Percentiles rank a stretch among this genome's conserved stretches.
Conservation (phyloP, 2,888 invertebrate species). For the Athetis lepigone region DNA sequence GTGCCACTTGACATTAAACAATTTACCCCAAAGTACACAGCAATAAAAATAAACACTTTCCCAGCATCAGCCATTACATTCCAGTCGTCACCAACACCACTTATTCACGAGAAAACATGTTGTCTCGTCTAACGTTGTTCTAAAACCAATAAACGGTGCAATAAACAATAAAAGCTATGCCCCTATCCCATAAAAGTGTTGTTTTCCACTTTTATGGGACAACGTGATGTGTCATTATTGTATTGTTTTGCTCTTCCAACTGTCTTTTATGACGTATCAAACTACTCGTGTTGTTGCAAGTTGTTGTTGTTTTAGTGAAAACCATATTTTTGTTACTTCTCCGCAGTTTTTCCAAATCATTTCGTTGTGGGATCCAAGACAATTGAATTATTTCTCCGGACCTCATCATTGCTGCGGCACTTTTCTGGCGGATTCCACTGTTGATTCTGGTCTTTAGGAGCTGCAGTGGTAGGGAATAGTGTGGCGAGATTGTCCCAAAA, state of each 20-base stretch:
- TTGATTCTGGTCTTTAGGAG: no score
- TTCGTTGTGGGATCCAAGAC: no score
- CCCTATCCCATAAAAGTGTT: conserved; percentile 60
- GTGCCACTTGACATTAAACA: background rate
- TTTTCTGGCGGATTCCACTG: no score
- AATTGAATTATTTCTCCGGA: no score
- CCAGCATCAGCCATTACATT: conserved; percentile 3
- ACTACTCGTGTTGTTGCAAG: conserved; percentile 19
- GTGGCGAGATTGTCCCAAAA: no score
- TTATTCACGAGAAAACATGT: conserved; percentile 33
- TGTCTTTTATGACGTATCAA: conserved; percentile 49
- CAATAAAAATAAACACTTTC: conserved; percentile 21
- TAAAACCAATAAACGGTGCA: conserved; percentile 59
- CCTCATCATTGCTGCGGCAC: no score
- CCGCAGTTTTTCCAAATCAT: no score
- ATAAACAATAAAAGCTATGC: conserved; percentile 63
- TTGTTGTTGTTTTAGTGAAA: no score
- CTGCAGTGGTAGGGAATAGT: no score
- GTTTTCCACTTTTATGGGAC: conserved; percentile 57
- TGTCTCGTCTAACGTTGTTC: conserved; percentile 50
- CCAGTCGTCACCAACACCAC: conserved; percentile 12
- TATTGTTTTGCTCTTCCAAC: conserved; percentile 49
- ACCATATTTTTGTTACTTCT: no score
- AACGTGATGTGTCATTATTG: conserved; percentile 50
- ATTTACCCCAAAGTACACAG: background rate